Conservation (phyloP, 1,140 invertebrate species). For the Bombus confusus region DNA sequence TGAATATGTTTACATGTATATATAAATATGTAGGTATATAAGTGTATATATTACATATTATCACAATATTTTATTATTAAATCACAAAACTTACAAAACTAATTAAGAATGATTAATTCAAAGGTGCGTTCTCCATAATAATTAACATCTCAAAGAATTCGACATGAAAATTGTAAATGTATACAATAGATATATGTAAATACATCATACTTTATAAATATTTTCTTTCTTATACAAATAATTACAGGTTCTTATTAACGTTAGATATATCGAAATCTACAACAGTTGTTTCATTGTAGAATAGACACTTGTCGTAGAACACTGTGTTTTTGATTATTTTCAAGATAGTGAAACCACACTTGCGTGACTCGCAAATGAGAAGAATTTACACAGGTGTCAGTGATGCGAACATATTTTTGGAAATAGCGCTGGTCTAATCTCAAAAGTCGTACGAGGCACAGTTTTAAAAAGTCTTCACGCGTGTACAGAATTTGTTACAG, state of each 20-base stretch:
- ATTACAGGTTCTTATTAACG: neutral
- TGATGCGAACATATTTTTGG: slow-evolving; percentile 3
- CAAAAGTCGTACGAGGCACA: neutral
- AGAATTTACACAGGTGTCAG: slow-evolving; percentile 62
- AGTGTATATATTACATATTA: too few relatives aligned
- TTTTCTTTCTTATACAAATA: neutral
- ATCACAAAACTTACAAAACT: too few relatives aligned
- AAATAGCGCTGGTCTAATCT: slow-evolving; percentile 13
- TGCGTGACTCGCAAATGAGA: slow-evolving; percentile 51
- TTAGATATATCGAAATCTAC: neutral
- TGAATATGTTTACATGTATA: too few relatives aligned
- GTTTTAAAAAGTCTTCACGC: neutral
- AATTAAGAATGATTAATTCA: too few relatives aligned
- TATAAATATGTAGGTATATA: too few relatives aligned
- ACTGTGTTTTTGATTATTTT: slow-evolving; percentile 3
- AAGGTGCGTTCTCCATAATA: too few relatives aligned
- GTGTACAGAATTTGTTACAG: neutral
- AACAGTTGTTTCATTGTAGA: neutral
- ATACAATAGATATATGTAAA: too few relatives aligned
- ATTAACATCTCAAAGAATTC: neutral
- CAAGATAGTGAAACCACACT: slow-evolving; percentile 26
- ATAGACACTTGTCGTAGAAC: neutral
- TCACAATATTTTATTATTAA: too few relatives aligned
- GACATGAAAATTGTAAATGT: too few relatives aligned
- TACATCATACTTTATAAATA: too few relatives aligned